These are phyloP conservation scores for Rhynchopsitta pachyrhyncha DNA, from an alignment of 2,113 vertebrate genomes.

Conservation along the genomic window DNA sequence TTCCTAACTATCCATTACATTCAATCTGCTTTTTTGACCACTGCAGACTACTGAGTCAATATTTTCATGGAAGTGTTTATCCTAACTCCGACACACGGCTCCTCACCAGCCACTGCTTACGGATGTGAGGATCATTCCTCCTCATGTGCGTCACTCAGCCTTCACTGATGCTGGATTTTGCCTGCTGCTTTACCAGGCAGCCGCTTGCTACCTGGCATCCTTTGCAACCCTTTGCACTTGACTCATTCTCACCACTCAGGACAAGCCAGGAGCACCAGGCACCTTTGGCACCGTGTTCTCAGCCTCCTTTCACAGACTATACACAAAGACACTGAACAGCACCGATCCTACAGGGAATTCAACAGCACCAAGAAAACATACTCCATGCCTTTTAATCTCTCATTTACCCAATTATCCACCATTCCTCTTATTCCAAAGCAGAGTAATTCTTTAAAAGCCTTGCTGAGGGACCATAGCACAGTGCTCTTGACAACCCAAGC, in stretches of 20 bases:
- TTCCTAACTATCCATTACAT: neutral
- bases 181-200: neutral
- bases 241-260: neutral
- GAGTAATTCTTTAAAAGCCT: neutral
- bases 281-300: neutral
- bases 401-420: neutral
- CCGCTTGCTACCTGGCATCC: rapidly evolving
- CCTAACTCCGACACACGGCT: neutral
- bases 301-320: neutral
- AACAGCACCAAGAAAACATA: neutral
- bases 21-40: neutral
- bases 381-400: neutral
- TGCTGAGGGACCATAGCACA: neutral
- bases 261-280: neutral
- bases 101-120: neutral
- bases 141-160: rapidly evolving
- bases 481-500: neutral
- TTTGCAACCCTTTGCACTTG: neutral
- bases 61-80: neutral
- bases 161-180: neutral
- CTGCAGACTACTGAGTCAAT: neutral
- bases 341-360: neutral
- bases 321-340: rapidly evolving
- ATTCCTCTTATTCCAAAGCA: neutral
- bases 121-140: neutral